phyloP scores from a whole-genome alignment of 2,113 vertebrate species.

The Isurus oxyrinchus region DNA sequence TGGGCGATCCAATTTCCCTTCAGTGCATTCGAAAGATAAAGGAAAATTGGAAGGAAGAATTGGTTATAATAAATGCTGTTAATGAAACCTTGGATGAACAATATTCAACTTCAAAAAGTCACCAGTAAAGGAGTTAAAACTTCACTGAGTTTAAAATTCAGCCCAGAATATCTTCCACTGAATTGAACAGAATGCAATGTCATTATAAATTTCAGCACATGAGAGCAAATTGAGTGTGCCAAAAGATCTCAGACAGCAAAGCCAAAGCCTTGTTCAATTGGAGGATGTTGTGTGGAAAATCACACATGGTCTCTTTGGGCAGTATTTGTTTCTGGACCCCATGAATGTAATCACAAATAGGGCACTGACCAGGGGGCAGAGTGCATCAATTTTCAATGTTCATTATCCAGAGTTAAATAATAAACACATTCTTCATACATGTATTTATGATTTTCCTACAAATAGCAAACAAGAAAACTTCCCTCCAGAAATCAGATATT shows the following conservation, averaged over 20 bases:
- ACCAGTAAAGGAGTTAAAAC: neutral
- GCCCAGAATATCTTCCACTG: neutral
- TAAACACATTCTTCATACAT: neutral
- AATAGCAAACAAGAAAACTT: neutral
- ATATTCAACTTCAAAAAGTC: neutral
- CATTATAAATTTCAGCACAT: neutral
- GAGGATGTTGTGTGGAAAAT: neutral
- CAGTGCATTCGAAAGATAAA: neutral
- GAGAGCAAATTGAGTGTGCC: neutral
- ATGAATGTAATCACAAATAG: neutral
- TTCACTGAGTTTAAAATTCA: constrained; percentile 7
- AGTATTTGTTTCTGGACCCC: neutral
- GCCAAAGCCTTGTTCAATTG: neutral
- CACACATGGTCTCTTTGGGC: neutral
- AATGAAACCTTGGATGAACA: neutral
- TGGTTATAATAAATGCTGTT: neutral
- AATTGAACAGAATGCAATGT: neutral
- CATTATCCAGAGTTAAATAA: neutral
- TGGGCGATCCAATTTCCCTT: neutral
- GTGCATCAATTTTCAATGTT: neutral
- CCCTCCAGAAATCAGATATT: neutral
- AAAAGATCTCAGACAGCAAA: neutral
- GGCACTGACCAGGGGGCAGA: neutral
- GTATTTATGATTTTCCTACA: neutral
- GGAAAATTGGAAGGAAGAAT: neutral